Percentiles rank a stretch among this genome's conserved stretches.
Conservation (phyloP, 2,888 invertebrate species). For the Epistrophe grossulariae region DNA sequence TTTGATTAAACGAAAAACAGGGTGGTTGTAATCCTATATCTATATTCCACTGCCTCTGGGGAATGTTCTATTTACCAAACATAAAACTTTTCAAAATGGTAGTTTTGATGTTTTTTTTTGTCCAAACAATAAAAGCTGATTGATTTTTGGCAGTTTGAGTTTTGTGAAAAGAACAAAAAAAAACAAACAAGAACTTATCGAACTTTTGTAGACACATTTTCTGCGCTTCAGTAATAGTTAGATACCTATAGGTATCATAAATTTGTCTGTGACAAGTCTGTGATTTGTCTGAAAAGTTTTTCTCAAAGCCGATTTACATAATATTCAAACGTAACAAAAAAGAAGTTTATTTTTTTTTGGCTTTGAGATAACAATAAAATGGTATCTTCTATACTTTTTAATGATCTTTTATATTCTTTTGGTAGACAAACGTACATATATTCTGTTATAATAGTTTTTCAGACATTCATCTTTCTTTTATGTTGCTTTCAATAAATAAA, state of each 20-base stretch:
- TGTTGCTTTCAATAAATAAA: background rate
- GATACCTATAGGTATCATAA: background rate
- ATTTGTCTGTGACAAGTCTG: constrained; percentile 12
- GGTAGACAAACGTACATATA: background rate
- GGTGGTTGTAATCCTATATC: background rate
- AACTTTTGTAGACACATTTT: constrained; percentile 31
- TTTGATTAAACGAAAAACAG: background rate
- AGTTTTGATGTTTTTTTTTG: constrained; percentile 26
- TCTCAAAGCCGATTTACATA: constrained; percentile 5
- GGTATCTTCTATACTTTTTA: background rate
- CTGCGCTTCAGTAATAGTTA: background rate
- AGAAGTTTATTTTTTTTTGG: background rate
- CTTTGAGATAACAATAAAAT: background rate
- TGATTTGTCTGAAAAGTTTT: constrained; percentile 27
- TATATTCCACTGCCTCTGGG: background rate
- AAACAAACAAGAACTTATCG: background rate
- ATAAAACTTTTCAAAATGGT: constrained; percentile 10
- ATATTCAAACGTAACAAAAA: background rate
- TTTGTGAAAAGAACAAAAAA: background rate
- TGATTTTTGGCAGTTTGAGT: constrained; percentile 5
- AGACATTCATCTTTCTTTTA: background rate
- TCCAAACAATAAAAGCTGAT: background rate
- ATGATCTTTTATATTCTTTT: background rate
- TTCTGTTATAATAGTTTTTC: background rate
- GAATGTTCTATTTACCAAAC: background rate